These are phyloP conservation scores for Dione juno DNA, from an alignment of 2,888 invertebrate species.

Conservation along the genomic window DNA sequence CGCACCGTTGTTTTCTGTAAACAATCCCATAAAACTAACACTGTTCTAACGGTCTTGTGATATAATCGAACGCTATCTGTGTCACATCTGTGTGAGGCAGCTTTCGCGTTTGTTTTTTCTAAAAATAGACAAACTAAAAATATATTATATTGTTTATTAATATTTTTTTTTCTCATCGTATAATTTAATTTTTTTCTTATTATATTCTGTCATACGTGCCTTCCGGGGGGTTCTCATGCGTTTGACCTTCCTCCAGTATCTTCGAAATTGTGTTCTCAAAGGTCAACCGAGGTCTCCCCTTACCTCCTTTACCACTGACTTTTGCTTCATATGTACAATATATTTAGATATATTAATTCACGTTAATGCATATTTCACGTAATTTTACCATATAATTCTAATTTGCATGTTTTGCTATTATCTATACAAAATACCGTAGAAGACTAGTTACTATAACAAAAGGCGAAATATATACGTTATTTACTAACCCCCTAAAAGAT, in stretches of 20 bases:
- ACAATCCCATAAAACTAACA: conserved; percentile 59
- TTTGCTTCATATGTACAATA: too few relatives aligned
- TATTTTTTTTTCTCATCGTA: too few relatives aligned
- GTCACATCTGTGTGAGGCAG: not conserved
- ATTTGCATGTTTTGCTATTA: not conserved
- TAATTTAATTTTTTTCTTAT: too few relatives aligned
- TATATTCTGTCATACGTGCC: too few relatives aligned
- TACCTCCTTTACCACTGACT: too few relatives aligned
- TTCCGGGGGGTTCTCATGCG: too few relatives aligned
- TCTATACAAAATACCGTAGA: not conserved
- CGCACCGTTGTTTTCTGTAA: conserved; percentile 52
- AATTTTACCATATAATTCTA: not conserved
- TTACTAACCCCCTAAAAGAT: not conserved
- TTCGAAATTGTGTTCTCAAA: too few relatives aligned
- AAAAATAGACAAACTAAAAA: not conserved
- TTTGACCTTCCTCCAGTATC: too few relatives aligned
- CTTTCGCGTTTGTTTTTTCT: not conserved
- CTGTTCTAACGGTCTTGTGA: conserved; percentile 47
- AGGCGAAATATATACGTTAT: not conserved
- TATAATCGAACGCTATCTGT: conserved; percentile 48
- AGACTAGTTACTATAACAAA: not conserved
- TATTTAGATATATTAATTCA: not conserved
- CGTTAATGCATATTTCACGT: not conserved
- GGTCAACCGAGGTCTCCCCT: too few relatives aligned
- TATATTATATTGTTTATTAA: not conserved